Conservation (phyloP, 2,113 vertebrate species). For the Sander lucioperca region DNA sequence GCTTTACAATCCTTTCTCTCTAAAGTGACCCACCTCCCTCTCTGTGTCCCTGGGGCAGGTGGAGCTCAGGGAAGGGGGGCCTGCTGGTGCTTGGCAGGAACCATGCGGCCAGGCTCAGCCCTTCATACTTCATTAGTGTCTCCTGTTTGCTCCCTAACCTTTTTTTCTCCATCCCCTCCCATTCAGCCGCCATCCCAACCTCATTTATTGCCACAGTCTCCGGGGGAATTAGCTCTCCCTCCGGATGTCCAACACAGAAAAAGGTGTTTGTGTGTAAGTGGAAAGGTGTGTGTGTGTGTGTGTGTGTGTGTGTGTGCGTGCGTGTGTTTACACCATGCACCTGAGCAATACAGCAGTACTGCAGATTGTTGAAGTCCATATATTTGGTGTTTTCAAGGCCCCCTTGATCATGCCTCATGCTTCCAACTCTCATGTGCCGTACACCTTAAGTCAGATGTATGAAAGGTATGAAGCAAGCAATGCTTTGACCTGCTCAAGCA, state of each 20-base stretch:
- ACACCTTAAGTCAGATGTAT: not conserved
- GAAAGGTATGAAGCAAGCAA: not conserved
- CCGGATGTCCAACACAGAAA: conserved; percentile 47
- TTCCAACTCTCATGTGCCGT: not conserved
- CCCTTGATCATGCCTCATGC: not conserved
- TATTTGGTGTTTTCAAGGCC: not conserved
- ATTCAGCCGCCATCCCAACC: conserved; percentile 50
- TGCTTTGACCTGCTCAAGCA: conserved; percentile 1
- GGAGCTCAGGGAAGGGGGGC: conserved; percentile 19
- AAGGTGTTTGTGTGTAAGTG: conserved; percentile 27
- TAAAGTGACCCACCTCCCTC: conserved; percentile 36
- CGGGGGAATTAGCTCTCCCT: conserved; percentile 51
- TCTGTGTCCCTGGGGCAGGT: conserved; percentile 59
- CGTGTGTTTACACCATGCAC: conserved; percentile 8
- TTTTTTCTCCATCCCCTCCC: conserved; percentile 23
- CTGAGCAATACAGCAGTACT: not conserved
- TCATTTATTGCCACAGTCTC: conserved; percentile 65
- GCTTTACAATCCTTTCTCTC: conserved; percentile 1
- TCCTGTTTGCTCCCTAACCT: conserved; percentile 60
- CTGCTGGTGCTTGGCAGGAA: conserved; percentile 70
- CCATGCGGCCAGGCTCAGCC: conserved; percentile 73
- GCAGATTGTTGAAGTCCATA: not conserved
- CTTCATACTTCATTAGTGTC: conserved; percentile 81
- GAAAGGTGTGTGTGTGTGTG: conserved; percentile 15
- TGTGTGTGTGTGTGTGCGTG: conserved; percentile 6